Percentiles rank a stretch among this genome's conserved stretches.
phyloP scores from a whole-genome alignment of 2,888 invertebrate species.

The Invenusta paracnida region DNA sequence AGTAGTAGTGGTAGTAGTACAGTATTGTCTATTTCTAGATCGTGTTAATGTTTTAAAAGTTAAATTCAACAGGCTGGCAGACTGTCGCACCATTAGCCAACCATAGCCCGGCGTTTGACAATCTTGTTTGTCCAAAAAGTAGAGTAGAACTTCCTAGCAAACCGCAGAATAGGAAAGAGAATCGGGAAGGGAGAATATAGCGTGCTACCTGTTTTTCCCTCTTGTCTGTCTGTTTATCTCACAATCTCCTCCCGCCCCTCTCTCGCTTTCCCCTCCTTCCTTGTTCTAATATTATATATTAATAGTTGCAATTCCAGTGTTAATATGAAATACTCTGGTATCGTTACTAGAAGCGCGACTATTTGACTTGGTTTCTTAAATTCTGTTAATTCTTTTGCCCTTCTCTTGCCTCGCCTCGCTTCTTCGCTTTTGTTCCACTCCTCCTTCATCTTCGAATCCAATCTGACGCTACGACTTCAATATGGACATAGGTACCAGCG shows the following conservation, averaged over 20 bases:
- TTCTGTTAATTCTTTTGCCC: too few species aligned
- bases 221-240: background rate
- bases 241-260: background rate
- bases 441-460: background rate
- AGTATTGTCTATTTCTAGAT: conserved; percentile 16
- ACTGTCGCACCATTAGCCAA: background rate
- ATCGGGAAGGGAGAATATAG: background rate
- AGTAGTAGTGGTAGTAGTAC: background rate
- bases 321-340: too few species aligned
- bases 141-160: background rate
- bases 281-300: background rate
- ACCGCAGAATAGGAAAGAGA: conserved; percentile 5
- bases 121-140: conserved; percentile 22
- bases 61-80: conserved; percentile 11
- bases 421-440: background rate
- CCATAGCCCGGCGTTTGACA: background rate
- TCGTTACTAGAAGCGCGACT: too few species aligned
- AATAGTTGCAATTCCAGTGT: background rate
- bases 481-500: background rate
- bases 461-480: background rate
- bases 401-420: background rate
- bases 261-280: background rate
- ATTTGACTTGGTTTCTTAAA: too few species aligned
- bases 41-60: background rate
- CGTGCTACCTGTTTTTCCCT: background rate